A percentile compares a stretch with the other conserved stretches of the same genome.
phyloP scores from a whole-genome alignment of 1,140 invertebrate species.

The Proctacanthus coquilletti region DNA sequence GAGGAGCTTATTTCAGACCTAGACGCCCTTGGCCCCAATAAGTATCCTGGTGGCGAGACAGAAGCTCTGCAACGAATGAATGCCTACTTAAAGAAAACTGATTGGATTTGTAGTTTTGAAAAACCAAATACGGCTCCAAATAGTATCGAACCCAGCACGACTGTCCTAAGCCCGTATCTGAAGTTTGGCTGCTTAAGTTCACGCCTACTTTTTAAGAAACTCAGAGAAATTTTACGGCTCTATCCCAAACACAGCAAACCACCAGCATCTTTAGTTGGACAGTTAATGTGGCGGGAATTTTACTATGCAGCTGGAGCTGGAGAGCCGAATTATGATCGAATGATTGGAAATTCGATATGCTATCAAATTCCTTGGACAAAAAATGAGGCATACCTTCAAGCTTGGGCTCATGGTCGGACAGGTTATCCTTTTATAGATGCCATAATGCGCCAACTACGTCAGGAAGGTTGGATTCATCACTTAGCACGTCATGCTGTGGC shows the following conservation, averaged over 20 bases:
- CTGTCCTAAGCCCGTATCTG: constrained; percentile 56
- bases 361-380: constrained; percentile 55
- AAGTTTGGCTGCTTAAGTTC: constrained; percentile 58
- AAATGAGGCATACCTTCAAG: constrained; percentile 43
- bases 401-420: constrained; percentile 51
- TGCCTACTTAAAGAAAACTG: constrained; percentile 38
- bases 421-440: constrained; percentile 70
- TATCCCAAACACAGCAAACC: constrained; percentile 38
- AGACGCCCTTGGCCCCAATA: constrained; percentile 29
- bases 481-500: constrained; percentile 56
- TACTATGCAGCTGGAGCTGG: constrained; percentile 54
- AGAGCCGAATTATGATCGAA: constrained; percentile 55
- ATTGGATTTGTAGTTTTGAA: constrained; percentile 58
- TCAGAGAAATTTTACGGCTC: constrained; percentile 36
- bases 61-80: constrained; percentile 47
- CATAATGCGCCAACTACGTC: constrained; percentile 54
- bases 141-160: constrained; percentile 52
- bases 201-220: constrained; percentile 44
- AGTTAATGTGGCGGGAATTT: constrained; percentile 61
- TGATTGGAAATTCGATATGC: constrained; percentile 52
- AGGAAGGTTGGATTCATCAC: constrained; percentile 66
- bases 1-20: constrained; percentile 39
- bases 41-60: constrained; percentile 50
- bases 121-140: constrained; percentile 58
- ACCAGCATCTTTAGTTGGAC: constrained; percentile 44